These are phyloP conservation scores for Stenoptilia bipunctidactyla DNA, from an alignment of 2,888 invertebrate species.

Conservation along the genomic window DNA sequence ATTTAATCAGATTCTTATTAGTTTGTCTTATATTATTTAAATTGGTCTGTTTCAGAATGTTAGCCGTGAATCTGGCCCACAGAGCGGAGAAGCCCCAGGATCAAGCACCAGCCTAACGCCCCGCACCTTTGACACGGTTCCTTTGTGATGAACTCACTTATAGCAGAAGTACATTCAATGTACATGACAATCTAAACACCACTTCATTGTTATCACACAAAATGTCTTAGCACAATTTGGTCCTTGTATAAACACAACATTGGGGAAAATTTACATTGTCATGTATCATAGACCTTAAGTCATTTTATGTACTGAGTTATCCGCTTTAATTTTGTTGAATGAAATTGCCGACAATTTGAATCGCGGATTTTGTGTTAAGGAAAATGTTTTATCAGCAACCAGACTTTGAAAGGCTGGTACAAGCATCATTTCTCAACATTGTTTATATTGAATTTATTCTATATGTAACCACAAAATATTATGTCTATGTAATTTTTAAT, in stretches of 20 bases:
- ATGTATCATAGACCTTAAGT: constrained; percentile 36
- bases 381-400: constrained; percentile 46
- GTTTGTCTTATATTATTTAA: no score
- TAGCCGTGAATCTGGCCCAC: constrained; percentile 68
- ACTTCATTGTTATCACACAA: no score
- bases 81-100: constrained; percentile 74
- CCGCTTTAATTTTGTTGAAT: constrained; percentile 43
- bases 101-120: constrained; percentile 64
- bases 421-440: constrained; percentile 52
- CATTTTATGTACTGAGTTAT: constrained; percentile 40
- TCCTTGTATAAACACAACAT: constrained; percentile 4
- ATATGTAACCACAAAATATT: constrained; percentile 65
- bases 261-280: constrained; percentile 34
- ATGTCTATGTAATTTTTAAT: constrained; percentile 68
- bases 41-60: constrained; percentile 54
- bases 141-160: constrained; percentile 56
- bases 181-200: constrained; percentile 30
- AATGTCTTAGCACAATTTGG: no score
- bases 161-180: constrained; percentile 30
- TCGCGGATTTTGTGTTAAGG: constrained; percentile 40
- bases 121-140: constrained; percentile 52
- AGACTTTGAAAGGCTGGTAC: constrained; percentile 40
- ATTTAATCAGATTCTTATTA: no score
- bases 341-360: constrained; percentile 34
- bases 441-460: constrained; percentile 64